Conservation (phyloP, 2,797 vertebrate species). For the Discoglossus pictus region DNA sequence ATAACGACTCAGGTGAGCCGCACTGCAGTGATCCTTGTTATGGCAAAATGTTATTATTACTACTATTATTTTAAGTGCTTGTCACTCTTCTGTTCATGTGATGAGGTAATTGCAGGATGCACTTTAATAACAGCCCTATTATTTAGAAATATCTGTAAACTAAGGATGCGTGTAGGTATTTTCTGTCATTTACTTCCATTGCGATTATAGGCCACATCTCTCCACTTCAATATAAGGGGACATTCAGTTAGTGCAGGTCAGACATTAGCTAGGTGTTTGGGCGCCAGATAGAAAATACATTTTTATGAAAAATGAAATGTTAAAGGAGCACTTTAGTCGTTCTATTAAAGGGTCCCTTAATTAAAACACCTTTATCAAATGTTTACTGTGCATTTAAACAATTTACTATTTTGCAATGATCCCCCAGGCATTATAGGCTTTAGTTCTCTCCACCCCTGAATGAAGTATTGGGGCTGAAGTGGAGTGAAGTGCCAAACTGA, state of each 20-base stretch:
- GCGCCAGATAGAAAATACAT: too few relatives aligned
- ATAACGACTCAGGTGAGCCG: constrained; percentile 95
- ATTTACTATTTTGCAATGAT: too few relatives aligned
- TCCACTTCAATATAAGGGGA: constrained; percentile 5
- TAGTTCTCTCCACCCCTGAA: too few relatives aligned
- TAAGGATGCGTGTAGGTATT: constrained; percentile 27
- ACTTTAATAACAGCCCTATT: neutral
- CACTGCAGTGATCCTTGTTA: neutral
- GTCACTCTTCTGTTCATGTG: constrained; percentile 10
- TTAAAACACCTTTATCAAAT: too few relatives aligned
- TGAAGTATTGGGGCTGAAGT: too few relatives aligned
- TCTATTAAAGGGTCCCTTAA: too few relatives aligned
- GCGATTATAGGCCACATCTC: constrained; percentile 25
- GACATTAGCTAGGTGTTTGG: too few relatives aligned
- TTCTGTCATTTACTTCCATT: constrained; percentile 24
- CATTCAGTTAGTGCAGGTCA: neutral
- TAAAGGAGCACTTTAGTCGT: too few relatives aligned
- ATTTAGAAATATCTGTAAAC: constrained; percentile 25
- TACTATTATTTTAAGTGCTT: constrained; percentile 35
- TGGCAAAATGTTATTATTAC: neutral
- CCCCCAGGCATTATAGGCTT: too few relatives aligned
- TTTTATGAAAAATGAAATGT: too few relatives aligned
- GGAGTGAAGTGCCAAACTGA: too few relatives aligned
- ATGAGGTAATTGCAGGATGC: constrained; percentile 40
- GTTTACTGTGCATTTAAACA: too few relatives aligned